Evolutionary conservation across 2,113 vertebrate species (phyloP), one percentile per base, ranked within the genome.

Genomic region (Oxygymnocypris stewartii): DNA sequence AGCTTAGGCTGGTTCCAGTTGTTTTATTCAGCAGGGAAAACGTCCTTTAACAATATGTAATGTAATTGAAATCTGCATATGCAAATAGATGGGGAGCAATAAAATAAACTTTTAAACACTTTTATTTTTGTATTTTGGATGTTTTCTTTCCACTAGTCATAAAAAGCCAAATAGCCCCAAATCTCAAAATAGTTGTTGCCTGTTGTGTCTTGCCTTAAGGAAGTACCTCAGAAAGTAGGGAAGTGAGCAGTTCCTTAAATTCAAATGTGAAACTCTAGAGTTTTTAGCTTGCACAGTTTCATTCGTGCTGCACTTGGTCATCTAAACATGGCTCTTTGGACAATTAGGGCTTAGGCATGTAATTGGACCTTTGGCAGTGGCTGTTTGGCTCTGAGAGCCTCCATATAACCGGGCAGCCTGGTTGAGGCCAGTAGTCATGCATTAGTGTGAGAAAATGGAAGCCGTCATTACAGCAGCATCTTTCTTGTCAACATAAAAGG

Each of bases 401-500:
- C 80, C 20, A 25, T 49, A 63, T 65, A 49, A 69, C n/a, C 9
- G 14, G 31, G 35, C 13, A 65, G 18, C 59, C 51, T 37, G 59
- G 31, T 67, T 80, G 35, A 37, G 65, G 79, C 37, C 54, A 77
- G 79, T 71, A 40, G 42, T 85, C 9, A 20, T 79, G 54, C n/a
- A 57, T 74, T 74, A 65, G 42, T 54, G 67, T 75, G 76, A 81
- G 57, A 47, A 80, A 82, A 85, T 82, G 49, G 37, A 85, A 76
- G 35, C 7, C n/a, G 42, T 75, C 86, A 67, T 81, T 86, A 59
- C 14, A 73, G 65, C 65, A 65, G 74, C 85, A 28, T 63, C 49
- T 77, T 85, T n/a, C 71, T 83, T 74, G 63, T 85, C 74, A 82
- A 40, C 42, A 59, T 85, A 61, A 85, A 85, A 85, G 37, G 37